phyloP scores from a whole-genome alignment of 2,797 vertebrate species.

The Huso huso region DNA sequence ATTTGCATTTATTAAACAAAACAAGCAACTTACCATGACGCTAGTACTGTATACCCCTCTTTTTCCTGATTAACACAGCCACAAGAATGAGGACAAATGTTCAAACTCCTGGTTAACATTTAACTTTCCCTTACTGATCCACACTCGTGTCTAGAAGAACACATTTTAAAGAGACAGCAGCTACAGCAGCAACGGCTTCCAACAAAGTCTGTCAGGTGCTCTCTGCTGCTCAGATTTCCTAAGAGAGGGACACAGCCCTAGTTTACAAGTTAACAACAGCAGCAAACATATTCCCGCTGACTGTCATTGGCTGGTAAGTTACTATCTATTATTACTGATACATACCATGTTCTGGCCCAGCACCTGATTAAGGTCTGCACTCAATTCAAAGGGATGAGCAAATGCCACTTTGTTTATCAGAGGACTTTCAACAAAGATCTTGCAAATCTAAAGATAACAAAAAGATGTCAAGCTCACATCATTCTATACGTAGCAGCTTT shows the following conservation, averaged over 20 bases:
- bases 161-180: no score
- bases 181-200: no score
- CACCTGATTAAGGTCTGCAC: conserved; percentile 23
- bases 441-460: conserved; percentile 35
- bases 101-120: conserved; percentile 15
- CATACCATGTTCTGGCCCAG: conserved; percentile 37
- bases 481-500: no score
- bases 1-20: conserved; percentile 36
- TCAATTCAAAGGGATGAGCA: conserved; percentile 35
- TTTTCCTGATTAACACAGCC: not conserved
- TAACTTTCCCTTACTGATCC: not conserved
- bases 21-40: conserved; percentile 39
- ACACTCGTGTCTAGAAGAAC: no score
- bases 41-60: conserved; percentile 8
- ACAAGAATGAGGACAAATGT: conserved; percentile 11
- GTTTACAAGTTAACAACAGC: conserved; percentile 54
- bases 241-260: conserved; percentile 38
- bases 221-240: conserved; percentile 37
- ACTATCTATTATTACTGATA: conserved; percentile 18
- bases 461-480: conserved; percentile 7
- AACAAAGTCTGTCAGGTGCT: conserved; percentile 18
- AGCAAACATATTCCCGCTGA: conserved; percentile 23
- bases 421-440: conserved; percentile 34
- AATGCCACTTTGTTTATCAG: conserved; percentile 41
- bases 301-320: conserved; percentile 31